These are phyloP conservation scores for Manis crassicaudata DNA, from an alignment of 2,797 vertebrate genomes.

Conservation along the genomic window DNA sequence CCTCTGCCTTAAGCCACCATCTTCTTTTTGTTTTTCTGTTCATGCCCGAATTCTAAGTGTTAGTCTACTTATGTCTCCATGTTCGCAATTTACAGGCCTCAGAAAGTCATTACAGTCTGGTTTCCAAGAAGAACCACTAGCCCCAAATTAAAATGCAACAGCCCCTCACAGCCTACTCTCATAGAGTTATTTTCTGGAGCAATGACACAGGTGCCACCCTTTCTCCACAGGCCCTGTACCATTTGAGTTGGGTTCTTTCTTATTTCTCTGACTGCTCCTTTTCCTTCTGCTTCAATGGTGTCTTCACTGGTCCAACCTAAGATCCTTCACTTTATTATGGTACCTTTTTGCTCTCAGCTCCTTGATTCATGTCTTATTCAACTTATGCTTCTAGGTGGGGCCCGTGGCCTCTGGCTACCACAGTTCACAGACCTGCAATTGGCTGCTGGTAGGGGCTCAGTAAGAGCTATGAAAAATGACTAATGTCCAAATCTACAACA, in stretches of 20 bases:
- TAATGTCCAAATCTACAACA: background rate
- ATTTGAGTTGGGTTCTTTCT: background rate
- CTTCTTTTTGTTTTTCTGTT: background rate
- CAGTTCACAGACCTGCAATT: background rate
- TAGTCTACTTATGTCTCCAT: background rate
- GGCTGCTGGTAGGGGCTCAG: background rate
- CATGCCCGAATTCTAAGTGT: background rate
- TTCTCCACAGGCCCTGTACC: background rate
- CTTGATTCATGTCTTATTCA: background rate
- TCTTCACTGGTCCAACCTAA: background rate
- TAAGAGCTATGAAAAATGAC: background rate
- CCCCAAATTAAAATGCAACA: background rate
- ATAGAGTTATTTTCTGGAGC: background rate
- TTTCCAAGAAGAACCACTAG: background rate
- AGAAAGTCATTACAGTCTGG: background rate
- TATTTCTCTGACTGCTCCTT: background rate
- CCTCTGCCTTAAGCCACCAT: background rate
- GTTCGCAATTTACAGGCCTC: background rate
- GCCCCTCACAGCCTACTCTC: background rate
- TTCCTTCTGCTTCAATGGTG: background rate
- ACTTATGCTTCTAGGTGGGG: background rate
- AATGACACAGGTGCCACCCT: rapidly evolving
- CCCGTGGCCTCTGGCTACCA: background rate
- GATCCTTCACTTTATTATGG: background rate
- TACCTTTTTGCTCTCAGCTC: background rate